These are phyloP conservation scores for Tinamus guttatus DNA, from an alignment of 2,113 vertebrate genomes.

Conservation along the genomic window DNA sequence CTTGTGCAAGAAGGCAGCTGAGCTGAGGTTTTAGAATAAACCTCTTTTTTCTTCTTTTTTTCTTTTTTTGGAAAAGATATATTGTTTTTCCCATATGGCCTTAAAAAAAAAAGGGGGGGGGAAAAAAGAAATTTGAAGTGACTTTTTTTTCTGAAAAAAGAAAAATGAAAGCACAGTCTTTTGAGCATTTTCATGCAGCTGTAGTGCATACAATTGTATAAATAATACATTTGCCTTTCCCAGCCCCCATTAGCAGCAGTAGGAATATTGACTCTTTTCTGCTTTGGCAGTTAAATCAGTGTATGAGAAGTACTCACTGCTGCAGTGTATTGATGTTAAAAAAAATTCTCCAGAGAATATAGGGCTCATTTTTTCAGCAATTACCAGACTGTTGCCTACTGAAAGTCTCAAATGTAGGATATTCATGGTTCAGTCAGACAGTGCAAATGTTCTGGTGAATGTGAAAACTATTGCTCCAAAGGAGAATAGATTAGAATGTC, in stretches of 20 bases:
- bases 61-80: not conserved
- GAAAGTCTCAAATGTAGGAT: not conserved
- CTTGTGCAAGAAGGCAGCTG: not conserved
- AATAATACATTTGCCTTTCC: constrained; percentile 31
- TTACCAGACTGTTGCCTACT: not conserved
- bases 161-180: not conserved
- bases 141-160: not conserved
- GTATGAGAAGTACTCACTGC: constrained; percentile 5
- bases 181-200: not conserved
- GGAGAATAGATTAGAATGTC: not conserved
- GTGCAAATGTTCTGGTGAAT: not conserved
- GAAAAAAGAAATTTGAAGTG: not conserved
- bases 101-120: too few species aligned
- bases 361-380: constrained; percentile 31
- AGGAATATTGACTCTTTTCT: not conserved
- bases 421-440: not conserved
- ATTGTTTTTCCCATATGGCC: not conserved
- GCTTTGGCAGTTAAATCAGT: constrained; percentile 18
- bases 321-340: constrained; percentile 13
- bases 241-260: not conserved
- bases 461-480: not conserved
- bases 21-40: not conserved
- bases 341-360: constrained; percentile 11
- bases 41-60: not conserved
- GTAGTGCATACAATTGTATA: not conserved